Conservation (phyloP, 2,113 vertebrate genomes). For the Urocitellus parryii region DNA sequence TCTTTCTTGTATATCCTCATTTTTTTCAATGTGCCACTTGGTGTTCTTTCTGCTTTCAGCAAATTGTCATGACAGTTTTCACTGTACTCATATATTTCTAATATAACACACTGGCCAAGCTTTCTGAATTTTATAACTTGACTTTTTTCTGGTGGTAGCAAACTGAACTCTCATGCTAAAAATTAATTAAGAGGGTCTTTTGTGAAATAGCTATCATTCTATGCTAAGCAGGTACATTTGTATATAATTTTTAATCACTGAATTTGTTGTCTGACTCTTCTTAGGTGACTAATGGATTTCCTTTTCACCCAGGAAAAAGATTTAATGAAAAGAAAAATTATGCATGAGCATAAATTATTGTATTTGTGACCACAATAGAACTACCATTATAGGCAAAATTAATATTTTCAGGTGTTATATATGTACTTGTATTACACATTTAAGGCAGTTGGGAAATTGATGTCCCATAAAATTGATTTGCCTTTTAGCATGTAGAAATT, state of each 20-base stretch:
- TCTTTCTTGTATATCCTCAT: background rate
- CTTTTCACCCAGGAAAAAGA: conserved; percentile 47
- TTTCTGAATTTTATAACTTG: conserved; percentile 48
- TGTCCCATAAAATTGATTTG: background rate
- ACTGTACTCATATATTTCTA: background rate
- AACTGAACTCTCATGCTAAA: background rate
- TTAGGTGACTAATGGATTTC: background rate
- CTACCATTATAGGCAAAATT: conserved; percentile 28
- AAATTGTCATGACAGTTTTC: background rate
- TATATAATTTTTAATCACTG: conserved; percentile 24
- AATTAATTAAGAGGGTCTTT: background rate
- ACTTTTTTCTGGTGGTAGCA: background rate
- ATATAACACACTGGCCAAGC: background rate
- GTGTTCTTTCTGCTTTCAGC: conserved; percentile 3
- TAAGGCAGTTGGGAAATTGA: background rate
- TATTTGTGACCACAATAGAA: background rate
- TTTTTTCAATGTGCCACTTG: conserved; percentile 20
- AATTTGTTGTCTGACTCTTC: conserved; percentile 20
- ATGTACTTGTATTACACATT: conserved; percentile 41
- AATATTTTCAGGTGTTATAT: background rate
- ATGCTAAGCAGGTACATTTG: background rate
- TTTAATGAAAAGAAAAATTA: conserved; percentile 34
- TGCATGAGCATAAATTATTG: conserved; percentile 23
- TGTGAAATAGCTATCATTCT: conserved; percentile 6
- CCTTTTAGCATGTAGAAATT: conserved; percentile 49